Base-by-base conservation (phyloP, 30 jellyfish, hydroid and myxozoan genomes). In the Cassiopea xamachana region DNA sequence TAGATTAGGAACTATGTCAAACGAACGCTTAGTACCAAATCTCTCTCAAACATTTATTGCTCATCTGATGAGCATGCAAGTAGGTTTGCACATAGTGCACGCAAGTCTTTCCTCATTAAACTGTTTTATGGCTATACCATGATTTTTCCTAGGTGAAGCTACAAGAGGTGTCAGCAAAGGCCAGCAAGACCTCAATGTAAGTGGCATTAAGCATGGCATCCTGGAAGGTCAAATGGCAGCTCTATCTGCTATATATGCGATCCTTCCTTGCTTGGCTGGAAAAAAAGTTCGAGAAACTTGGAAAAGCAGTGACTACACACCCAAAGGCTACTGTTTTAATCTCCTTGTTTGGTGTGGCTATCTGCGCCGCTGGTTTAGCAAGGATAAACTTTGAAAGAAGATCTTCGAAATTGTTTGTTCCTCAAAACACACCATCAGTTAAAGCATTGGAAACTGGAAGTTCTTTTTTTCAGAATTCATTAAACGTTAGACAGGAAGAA, bases 401-500 rank as follows among this genome's bases (percentile, higher is more conserved):
- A 18, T 19, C 90, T 9, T 61, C 48, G 16, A 62, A 79, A 73
- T 73, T 87, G 12, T 79, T 77, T 44, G 90, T 87, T 48, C 94
- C 94, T 55, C 80, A 87, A 77, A 87, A 87, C 79, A 51, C 89
- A 46, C 90, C 64, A 6, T 68, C 94, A 7, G 77, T 76, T 15
- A n/a, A 77, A 17, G 90, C 94, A 46, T 60, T 87, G 10, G 81
- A 79, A 62, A 50, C 1, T 5, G 94, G 85, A 58, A 87, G 69
- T 27, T 89, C 91, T 5, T 87, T 6, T 70, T 87, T 87, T 67
- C 45, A 64, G 12, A 87, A 64, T 19, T 17, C 60, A 44, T 47
- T 87, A 39, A 87, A 87, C 62, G n/a, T 83, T 7, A 48, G 94
- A 46, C 60, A 49, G 45, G 94, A 77, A 45, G 94, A 87, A 61